phyloP scores from a whole-genome alignment of 2,797 vertebrate genomes.

The Meriones psammophilus region DNA sequence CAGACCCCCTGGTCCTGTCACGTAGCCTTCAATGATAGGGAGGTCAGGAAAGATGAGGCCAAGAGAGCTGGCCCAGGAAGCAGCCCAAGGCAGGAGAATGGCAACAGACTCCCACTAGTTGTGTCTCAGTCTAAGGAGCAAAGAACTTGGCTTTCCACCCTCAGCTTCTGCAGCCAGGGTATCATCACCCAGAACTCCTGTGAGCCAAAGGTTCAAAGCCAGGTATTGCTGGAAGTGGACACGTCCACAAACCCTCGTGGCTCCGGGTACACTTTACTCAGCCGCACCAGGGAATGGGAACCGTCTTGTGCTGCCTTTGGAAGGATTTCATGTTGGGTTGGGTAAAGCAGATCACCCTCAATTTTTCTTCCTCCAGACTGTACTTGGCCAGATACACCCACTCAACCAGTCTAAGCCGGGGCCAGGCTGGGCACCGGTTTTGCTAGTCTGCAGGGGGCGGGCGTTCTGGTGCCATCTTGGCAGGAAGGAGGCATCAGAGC shows the following conservation, averaged over 20 bases:
- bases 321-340: not conserved
- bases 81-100: not conserved
- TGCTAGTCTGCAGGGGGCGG: slow-evolving; percentile 69
- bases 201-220: not conserved
- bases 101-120: not conserved
- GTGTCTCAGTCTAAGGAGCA: not conserved
- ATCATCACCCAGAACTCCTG: not conserved
- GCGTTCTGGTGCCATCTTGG: slow-evolving; percentile 63
- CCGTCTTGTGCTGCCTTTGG: slow-evolving; percentile 43
- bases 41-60: not conserved
- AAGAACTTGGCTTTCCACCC: not conserved
- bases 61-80: not conserved
- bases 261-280: not conserved
- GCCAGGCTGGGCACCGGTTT: slow-evolving; percentile 65
- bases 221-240: not conserved
- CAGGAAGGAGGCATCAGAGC: slow-evolving; percentile 54
- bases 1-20: not conserved
- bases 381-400: slow-evolving; percentile 72
- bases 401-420: slow-evolving; percentile 70
- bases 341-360: not conserved
- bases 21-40: not conserved
- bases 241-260: not conserved
- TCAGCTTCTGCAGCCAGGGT: not conserved
- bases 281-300: not conserved
- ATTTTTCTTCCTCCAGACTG: slow-evolving; percentile 44